Evolutionary conservation across 2,888 invertebrate species (phyloP).

Genomic region (Polydrusus pterygomalis): DNA sequence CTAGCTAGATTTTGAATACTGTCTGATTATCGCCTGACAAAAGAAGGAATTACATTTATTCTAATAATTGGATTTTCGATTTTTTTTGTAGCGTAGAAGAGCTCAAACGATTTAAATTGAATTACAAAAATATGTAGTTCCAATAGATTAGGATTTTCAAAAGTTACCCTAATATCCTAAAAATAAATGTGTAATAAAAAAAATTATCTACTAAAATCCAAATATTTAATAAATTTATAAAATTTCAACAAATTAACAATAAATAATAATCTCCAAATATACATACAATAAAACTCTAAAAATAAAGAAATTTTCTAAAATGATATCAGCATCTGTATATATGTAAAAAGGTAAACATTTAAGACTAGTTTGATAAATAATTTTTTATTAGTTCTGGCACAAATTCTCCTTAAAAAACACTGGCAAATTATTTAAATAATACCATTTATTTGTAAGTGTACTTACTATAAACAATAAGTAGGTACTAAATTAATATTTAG

Average conservation of each 20-base stretch:
- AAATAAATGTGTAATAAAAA: slow-evolving; percentile 2
- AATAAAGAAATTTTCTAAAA: slow-evolving; percentile 5
- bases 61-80: too few species aligned
- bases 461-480: too few species aligned
- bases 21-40: too few species aligned
- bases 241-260: slow-evolving; percentile 24
- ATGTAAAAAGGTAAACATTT: slow-evolving; percentile 36
- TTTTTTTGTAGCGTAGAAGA: too few species aligned
- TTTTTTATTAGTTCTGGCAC: slow-evolving; percentile 21
- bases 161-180: slow-evolving; percentile 9
- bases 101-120: too few species aligned
- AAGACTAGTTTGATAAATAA: slow-evolving; percentile 31
- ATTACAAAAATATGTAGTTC: not conserved
- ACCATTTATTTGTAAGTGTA: not conserved
- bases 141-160: slow-evolving; percentile 9
- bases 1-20: too few species aligned
- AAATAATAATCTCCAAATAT: slow-evolving; percentile 25
- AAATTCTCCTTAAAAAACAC: slow-evolving; percentile 2
- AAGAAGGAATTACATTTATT: too few species aligned
- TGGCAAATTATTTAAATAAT: not conserved
- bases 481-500: too few species aligned
- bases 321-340: slow-evolving; percentile 16
- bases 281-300: slow-evolving; percentile 13
- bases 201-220: not conserved
- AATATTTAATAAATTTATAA: slow-evolving; percentile 11